Percentiles rank a stretch among this genome's conserved stretches.
These are phyloP conservation scores for Hassar affinis DNA, from an alignment of 2,113 vertebrate species.

Conservation along the genomic window DNA sequence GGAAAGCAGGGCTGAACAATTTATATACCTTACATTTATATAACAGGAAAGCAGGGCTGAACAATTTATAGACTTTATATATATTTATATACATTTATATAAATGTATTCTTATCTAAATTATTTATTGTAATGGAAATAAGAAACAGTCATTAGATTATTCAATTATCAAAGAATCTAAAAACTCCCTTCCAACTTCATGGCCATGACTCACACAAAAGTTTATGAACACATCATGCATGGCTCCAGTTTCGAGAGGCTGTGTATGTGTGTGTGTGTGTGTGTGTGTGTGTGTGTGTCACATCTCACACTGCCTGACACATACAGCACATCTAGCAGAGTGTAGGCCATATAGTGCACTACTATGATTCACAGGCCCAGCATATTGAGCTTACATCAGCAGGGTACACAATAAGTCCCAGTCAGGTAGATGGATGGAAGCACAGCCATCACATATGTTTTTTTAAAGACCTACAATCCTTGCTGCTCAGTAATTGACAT, in stretches of 20 bases:
- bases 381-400: conserved; percentile 49
- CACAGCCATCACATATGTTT: conserved; percentile 28
- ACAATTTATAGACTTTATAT: no score
- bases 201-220: conserved; percentile 29
- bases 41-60: no score
- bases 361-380: conserved; percentile 43
- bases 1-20: no score
- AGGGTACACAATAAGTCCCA: conserved; percentile 38
- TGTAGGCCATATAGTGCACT: conserved; percentile 42
- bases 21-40: no score
- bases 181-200: conserved; percentile 7
- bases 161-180: neutral
- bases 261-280: conserved; percentile 7
- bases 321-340: conserved; percentile 37
- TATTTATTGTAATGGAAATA: neutral
- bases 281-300: neutral
- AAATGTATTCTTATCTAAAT: neutral
- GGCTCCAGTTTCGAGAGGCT: conserved; percentile 2
- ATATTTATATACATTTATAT: no score
- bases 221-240: conserved; percentile 35
- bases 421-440: conserved; percentile 36
- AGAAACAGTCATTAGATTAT: neutral
- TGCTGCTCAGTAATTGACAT: neutral
- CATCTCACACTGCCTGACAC: conserved; percentile 38
- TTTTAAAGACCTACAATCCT: neutral